These are phyloP conservation scores for Folsomia manolachei DNA, from an alignment of 2,888 invertebrate genomes.

Conservation along the genomic window DNA sequence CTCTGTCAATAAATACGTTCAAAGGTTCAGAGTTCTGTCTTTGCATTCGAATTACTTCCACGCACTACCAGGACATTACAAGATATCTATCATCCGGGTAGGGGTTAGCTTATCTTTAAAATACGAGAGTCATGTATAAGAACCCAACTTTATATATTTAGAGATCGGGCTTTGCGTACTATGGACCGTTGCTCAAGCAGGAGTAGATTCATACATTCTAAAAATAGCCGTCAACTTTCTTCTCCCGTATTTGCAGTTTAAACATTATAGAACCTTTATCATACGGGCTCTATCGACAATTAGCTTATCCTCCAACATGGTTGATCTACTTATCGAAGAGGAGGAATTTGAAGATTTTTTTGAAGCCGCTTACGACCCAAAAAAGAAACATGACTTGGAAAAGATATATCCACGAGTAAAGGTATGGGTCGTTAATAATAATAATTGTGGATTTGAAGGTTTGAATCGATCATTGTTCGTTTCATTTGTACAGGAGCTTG, in stretches of 20 bases:
- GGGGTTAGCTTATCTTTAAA: too few relatives aligned
- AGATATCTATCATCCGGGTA: conserved; percentile 37
- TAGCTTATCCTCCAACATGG: conserved; percentile 41
- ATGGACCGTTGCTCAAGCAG: conserved; percentile 49
- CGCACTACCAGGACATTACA: too few relatives aligned
- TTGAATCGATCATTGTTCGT: background rate
- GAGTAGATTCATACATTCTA: conserved; percentile 45
- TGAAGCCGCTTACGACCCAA: conserved; percentile 48
- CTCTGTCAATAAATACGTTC: too few relatives aligned
- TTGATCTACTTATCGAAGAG: conserved; percentile 44
- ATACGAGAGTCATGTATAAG: too few relatives aligned
- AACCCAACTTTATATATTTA: too few relatives aligned
- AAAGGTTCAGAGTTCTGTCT: too few relatives aligned
- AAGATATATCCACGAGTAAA: conserved; percentile 50
- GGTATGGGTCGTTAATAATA: conserved; percentile 25
- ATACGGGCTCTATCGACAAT: conserved; percentile 29
- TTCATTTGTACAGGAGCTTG: conserved; percentile 13
- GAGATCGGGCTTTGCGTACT: conserved; percentile 47
- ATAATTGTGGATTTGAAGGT: background rate
- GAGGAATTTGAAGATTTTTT: conserved; percentile 50
- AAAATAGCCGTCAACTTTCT: conserved; percentile 49
- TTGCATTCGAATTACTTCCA: too few relatives aligned
- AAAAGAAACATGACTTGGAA: conserved; percentile 46
- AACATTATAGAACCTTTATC: conserved; percentile 48
- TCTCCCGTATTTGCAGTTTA: conserved; percentile 49